phyloP scores from a whole-genome alignment of 1,140 invertebrate species.

The Penaeus vannamei region DNA sequence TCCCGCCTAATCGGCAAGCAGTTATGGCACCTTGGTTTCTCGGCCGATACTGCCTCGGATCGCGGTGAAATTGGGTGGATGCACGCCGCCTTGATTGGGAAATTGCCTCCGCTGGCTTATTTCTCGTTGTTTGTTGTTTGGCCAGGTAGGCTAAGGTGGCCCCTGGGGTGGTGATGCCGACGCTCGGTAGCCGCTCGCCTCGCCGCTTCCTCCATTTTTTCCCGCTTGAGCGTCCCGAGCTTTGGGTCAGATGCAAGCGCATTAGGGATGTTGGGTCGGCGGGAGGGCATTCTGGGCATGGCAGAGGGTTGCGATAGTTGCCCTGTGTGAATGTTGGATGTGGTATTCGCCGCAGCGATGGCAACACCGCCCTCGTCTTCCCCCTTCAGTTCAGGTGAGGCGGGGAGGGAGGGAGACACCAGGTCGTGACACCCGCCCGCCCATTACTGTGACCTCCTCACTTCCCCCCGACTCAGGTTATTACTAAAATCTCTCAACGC shows the following conservation, averaged over 20 bases:
- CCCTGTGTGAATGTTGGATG: too few species aligned
- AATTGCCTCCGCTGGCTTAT: slow-evolving; percentile 2
- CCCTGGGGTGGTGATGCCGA: not conserved
- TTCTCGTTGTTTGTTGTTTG: slow-evolving; percentile 33
- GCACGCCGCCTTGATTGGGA: slow-evolving; percentile 23
- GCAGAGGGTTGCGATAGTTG: not conserved
- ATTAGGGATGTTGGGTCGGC: too few species aligned
- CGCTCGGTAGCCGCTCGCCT: too few species aligned
- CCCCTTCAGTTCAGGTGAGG: slow-evolving; percentile 49
- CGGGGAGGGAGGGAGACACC: not conserved
- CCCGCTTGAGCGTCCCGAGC: too few species aligned
- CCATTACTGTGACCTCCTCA: not conserved
- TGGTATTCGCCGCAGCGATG: not conserved
- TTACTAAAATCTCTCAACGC: too few species aligned
- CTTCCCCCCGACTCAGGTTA: not conserved
- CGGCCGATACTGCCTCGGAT: too few species aligned
- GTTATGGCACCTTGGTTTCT: too few species aligned
- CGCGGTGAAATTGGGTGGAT: too few species aligned
- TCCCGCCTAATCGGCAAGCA: not conserved
- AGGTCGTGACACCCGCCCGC: slow-evolving; percentile 29
- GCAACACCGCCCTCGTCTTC: slow-evolving; percentile 22
- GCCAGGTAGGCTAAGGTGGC: slow-evolving; percentile 21
- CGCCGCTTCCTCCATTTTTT: too few species aligned
- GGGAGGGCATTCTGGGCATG: too few species aligned
- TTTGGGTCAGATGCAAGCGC: too few species aligned